These are phyloP conservation scores for Melanotaenia nigrans DNA, from an alignment of 2,797 vertebrate genomes.

Conservation along the genomic window DNA sequence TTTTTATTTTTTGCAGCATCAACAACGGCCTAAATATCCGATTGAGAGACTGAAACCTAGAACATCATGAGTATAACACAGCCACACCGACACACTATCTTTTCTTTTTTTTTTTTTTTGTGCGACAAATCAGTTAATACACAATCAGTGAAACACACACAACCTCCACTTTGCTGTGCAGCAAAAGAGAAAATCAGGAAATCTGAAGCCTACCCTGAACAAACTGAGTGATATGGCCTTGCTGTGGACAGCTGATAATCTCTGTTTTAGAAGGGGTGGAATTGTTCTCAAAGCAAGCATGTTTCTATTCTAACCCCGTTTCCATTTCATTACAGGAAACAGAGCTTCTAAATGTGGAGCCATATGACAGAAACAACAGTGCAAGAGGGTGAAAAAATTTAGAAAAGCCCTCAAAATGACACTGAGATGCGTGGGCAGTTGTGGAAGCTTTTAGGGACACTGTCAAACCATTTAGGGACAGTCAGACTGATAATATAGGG, in stretches of 20 bases:
- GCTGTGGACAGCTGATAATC: conserved; percentile 52
- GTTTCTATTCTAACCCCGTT: conserved; percentile 34
- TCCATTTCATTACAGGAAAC: conserved; percentile 51
- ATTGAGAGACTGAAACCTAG: conserved; percentile 36
- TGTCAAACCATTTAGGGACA: conserved; percentile 44
- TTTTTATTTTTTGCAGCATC: no score
- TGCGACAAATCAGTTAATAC: conserved; percentile 30
- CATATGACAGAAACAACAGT: conserved; percentile 53
- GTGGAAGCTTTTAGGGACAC: conserved; percentile 52
- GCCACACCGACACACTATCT: conserved; percentile 22
- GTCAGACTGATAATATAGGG: conserved; percentile 30
- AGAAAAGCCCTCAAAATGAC: conserved; percentile 17
- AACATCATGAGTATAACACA: conserved; percentile 36
- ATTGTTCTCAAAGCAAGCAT: conserved; percentile 48
- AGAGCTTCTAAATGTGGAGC: conserved; percentile 43
- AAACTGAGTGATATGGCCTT: conserved; percentile 37
- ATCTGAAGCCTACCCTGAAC: conserved; percentile 52
- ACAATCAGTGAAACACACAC: conserved; percentile 39
- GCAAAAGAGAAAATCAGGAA: conserved; percentile 44
- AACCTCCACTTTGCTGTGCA: conserved; percentile 54
- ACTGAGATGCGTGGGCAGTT: conserved; percentile 42
- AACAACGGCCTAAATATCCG: conserved; percentile 4
- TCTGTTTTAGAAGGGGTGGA: conserved; percentile 23
- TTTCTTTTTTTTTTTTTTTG: conserved; percentile 21
- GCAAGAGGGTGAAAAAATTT: conserved; percentile 8